Percentiles rank a stretch among this genome's conserved stretches.
Conservation (phyloP, 2,113 vertebrate species). For the Prionailurus viverrinus region DNA sequence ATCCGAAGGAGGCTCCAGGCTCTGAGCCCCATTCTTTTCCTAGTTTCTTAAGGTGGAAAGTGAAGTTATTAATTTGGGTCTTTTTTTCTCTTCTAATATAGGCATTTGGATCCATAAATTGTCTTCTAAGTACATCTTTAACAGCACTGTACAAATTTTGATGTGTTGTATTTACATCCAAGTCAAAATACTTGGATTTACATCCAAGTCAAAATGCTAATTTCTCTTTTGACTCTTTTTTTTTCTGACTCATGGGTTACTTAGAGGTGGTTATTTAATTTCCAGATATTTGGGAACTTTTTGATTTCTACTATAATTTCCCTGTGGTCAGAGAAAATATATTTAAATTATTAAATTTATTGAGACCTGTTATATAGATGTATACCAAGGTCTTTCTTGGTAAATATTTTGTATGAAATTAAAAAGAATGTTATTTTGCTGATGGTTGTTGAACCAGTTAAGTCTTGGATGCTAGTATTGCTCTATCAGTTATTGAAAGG, state of each 20-base stretch:
- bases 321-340: background rate
- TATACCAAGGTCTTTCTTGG: background rate
- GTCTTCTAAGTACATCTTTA: slow-evolving; percentile 5
- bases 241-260: background rate
- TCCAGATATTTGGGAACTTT: background rate
- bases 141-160: background rate
- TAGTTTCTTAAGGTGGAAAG: background rate
- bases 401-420: background rate
- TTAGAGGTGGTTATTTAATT: slow-evolving; percentile 13
- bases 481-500: slow-evolving; percentile 10
- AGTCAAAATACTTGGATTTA: slow-evolving; percentile 5
- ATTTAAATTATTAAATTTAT: background rate
- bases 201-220: background rate
- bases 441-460: background rate
- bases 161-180: background rate
- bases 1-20: too few species aligned
- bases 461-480: background rate
- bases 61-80: background rate
- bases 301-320: background rate
- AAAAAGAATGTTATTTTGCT: background rate
- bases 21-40: background rate
- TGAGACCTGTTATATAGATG: background rate
- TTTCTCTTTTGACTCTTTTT: slow-evolving; percentile 1
- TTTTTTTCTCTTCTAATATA: background rate
- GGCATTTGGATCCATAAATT: background rate